Base-by-base conservation (phyloP, 2,113 vertebrate genomes). In the Orientallactaga bullata region DNA sequence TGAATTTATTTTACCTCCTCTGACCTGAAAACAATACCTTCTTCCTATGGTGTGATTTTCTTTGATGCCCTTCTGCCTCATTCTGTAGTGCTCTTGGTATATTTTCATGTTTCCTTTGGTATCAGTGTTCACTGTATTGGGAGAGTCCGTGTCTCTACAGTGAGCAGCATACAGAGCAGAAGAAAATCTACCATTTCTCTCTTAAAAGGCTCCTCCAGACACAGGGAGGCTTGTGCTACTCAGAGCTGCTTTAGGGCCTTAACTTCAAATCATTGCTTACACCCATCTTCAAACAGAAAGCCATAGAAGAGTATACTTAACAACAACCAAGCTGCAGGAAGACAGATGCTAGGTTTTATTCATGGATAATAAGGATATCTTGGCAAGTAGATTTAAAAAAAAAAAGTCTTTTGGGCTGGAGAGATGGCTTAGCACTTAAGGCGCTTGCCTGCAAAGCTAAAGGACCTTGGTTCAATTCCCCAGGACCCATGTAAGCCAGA, bases 1-100 rank as follows among this genome's bases (percentile, higher is more conserved):
- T 55, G 69, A 89, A 86, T n/a, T 23, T 74, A 72, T 79, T 94
- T 93, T 90, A 85, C 69, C 60, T 83, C 65, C 32, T 87, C 35
- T 74, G 51, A 81, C 60, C 23, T 73, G 8, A 89, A 80, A 60
- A 7, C 5, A 74, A 18, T 20, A 35, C 21, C 42, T 71, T 81
- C 42, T 83, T 87, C 60, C 39, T 85, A 37, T 8, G 61, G 12
- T 78, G 39, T 55, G 32, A 26, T 68, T 85, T 90, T 79, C 39
- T 72, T 76, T 69, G n/a, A 18, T 32, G 24, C n/a, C 17, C 10
- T 28, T n/a, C 23, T 16, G 18, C 58, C 69, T 77, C 60, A 71
- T 65, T 78, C 74, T 30, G 0, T 28, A 83, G 13, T 15, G 21
- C 55, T 88, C 30, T 78, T 66, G 16, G 89, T 11, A 32, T 7